Conservation (phyloP, 2,888 invertebrate genomes). For the Hedychridium roseum region DNA sequence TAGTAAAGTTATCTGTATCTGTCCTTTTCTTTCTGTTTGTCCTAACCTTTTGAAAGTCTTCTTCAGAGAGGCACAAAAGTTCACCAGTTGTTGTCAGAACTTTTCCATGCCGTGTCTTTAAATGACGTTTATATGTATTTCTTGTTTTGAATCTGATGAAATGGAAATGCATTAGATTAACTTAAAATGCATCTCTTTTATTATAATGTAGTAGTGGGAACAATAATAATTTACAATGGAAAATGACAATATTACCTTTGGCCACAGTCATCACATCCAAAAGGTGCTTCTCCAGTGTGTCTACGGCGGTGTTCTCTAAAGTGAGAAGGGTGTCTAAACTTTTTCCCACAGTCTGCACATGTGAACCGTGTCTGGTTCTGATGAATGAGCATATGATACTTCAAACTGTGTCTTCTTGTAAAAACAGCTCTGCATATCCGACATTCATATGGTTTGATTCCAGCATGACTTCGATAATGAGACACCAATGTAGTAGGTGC, state of each 20-base stretch:
- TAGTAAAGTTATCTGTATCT: slow-evolving; percentile 24
- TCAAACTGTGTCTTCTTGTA: slow-evolving; percentile 69
- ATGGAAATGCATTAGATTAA: slow-evolving; percentile 7
- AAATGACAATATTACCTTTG: slow-evolving; percentile 47
- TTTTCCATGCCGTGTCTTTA: slow-evolving; percentile 69
- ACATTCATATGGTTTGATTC: slow-evolving; percentile 70
- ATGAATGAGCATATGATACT: slow-evolving; percentile 71
- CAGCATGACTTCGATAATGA: slow-evolving; percentile 71
- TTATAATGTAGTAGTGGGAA: neutral
- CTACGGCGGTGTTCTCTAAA: slow-evolving; percentile 68
- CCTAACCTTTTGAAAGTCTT: slow-evolving; percentile 63
- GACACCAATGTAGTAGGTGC: slow-evolving; percentile 69
- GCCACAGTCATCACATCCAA: slow-evolving; percentile 65
- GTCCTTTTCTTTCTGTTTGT: slow-evolving; percentile 54
- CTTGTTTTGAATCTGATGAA: slow-evolving; percentile 67
- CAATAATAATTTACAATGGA: slow-evolving; percentile 16
- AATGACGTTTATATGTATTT: slow-evolving; percentile 70
- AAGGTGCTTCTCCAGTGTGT: slow-evolving; percentile 68
- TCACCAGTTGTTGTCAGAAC: slow-evolving; percentile 67
- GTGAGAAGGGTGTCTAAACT: slow-evolving; percentile 70
- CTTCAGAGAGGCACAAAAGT: slow-evolving; percentile 63
- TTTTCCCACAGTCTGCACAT: slow-evolving; percentile 68
- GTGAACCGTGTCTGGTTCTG: slow-evolving; percentile 69
- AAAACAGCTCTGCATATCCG: slow-evolving; percentile 68
- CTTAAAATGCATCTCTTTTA: neutral